These are phyloP conservation scores for Agrypnus murinus DNA, from an alignment of 2,888 invertebrate genomes.

Conservation along the genomic window DNA sequence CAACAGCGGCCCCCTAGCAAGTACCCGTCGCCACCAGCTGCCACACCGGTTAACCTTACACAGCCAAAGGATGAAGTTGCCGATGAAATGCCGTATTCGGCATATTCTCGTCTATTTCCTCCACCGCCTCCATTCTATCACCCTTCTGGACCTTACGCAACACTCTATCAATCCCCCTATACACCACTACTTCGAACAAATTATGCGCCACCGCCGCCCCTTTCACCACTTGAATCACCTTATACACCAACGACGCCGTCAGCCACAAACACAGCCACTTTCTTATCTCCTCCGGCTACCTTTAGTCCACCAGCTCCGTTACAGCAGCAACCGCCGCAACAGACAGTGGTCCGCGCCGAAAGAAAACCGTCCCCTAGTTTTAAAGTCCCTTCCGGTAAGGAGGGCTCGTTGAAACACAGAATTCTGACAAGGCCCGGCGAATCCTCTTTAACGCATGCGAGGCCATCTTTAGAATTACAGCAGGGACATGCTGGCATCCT, in stretches of 20 bases:
- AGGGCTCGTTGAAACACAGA: constrained; percentile 78
- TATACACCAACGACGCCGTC: constrained; percentile 69
- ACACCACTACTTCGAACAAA: constrained; percentile 68
- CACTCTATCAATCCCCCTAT: constrained; percentile 71
- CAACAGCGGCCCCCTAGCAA: constrained; percentile 65
- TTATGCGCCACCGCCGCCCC: constrained; percentile 71
- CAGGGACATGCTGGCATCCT: no score
- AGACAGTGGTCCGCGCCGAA: constrained; percentile 62
- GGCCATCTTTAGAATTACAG: constrained; percentile 63
- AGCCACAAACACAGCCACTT: constrained; percentile 69
- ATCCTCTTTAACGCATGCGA: constrained; percentile 28
- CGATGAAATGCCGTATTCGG: constrained; percentile 62
- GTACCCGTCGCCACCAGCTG: constrained; percentile 67
- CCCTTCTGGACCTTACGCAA: constrained; percentile 67
- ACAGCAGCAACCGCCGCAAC: constrained; percentile 61
- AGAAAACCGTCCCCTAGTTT: constrained; percentile 71
- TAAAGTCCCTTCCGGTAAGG: constrained; percentile 75
- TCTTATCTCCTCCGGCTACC: constrained; percentile 65
- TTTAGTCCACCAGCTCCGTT: constrained; percentile 59
- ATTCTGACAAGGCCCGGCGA: constrained; percentile 74
- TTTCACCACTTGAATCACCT: constrained; percentile 69
- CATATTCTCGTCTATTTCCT: constrained; percentile 64
- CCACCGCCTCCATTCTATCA: constrained; percentile 60
- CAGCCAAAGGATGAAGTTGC: constrained; percentile 68
- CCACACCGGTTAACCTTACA: constrained; percentile 70